Evolutionary conservation across 2,888 invertebrate species (phyloP), one percentile per base, ranked within the genome.

Genomic region (Dasypolia templi): DNA sequence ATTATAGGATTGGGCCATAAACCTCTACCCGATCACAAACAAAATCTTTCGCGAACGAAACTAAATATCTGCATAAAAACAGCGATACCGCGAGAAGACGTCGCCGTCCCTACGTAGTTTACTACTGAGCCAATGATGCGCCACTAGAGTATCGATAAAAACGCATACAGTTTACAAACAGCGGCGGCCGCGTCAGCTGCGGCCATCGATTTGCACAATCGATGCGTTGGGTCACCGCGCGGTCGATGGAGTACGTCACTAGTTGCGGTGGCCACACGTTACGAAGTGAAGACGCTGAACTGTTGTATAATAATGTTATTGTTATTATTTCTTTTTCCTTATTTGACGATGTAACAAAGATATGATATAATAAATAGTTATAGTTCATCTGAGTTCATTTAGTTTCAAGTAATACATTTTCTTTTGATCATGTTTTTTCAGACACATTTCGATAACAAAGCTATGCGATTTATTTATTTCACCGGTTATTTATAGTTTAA

Each of bases 191-290:
- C 85, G 85, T 88, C 88, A 89, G 91, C 90, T 91, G 89, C 87
- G 78, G 62, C 70, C 84, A 90, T 90, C 90, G 90, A 90, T 90
- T 89, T 68, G 71, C 70, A 78, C 77, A 89, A 88, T 91, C 90
- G 89, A 90, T 89, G 86, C 77, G 86, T 78, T 80, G 75, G 86
- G 84, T 81, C 85, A 82, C 73, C 75, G 67, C 81, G 79, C 83
- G 89, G 82, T 91, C 89, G 88, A 90, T 90, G 79, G 51, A 72
- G 87, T 82, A 88, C 93, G 92, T 92, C 93, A 93, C 93, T 91
- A 92, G 79, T 74, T 74, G 67, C 42, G 67, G 72, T 61, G 39
- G 64, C 75, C 72, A 76, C 49, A 75, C n/a, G n/a, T n/a, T n/a
- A n/a, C 58, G 65, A 58, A 64, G 12, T 22, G 35, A 1, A 22